Evolutionary conservation across 2,888 invertebrate species (phyloP).

Genomic region (Mythimna loreyi): DNA sequence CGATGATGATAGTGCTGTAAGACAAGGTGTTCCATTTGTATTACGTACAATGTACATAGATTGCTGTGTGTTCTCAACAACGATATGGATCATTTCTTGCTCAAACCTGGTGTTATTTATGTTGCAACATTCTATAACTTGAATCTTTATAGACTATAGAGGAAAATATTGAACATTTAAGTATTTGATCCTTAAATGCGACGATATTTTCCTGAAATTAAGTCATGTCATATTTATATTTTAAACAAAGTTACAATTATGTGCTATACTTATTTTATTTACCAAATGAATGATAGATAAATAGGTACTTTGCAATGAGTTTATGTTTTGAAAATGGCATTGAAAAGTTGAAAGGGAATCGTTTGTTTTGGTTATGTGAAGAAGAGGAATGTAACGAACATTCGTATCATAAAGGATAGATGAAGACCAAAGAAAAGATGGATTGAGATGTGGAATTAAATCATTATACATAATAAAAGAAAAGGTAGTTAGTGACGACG

Average conservation of each 20-base stretch:
- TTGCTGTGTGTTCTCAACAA: constrained; percentile 40
- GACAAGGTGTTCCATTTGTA: constrained; percentile 38
- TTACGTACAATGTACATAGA: constrained; percentile 37
- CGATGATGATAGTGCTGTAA: constrained; percentile 52
- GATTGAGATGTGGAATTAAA: too few species aligned
- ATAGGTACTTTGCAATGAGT: not conserved
- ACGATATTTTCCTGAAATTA: not conserved
- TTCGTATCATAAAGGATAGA: too few species aligned
- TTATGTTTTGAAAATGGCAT: not conserved
- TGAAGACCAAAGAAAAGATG: too few species aligned
- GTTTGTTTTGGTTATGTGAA: too few species aligned
- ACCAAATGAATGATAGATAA: not conserved
- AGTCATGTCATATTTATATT: not conserved
- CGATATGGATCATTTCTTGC: constrained; percentile 46
- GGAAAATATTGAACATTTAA: not conserved
- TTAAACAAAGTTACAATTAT: not conserved
- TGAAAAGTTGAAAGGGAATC: too few species aligned
- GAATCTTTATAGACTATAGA: not conserved
- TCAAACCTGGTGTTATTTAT: constrained; percentile 20
- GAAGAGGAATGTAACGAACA: too few species aligned
- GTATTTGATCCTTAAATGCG: not conserved
- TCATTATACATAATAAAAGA: too few species aligned
- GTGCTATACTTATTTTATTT: not conserved
- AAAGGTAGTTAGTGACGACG: too few species aligned
- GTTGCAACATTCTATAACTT: constrained; percentile 6